A percentile compares a stretch with the other conserved stretches of the same genome.
Conservation (phyloP, 2,797 vertebrate species). For the Acanthopagrus latus region DNA sequence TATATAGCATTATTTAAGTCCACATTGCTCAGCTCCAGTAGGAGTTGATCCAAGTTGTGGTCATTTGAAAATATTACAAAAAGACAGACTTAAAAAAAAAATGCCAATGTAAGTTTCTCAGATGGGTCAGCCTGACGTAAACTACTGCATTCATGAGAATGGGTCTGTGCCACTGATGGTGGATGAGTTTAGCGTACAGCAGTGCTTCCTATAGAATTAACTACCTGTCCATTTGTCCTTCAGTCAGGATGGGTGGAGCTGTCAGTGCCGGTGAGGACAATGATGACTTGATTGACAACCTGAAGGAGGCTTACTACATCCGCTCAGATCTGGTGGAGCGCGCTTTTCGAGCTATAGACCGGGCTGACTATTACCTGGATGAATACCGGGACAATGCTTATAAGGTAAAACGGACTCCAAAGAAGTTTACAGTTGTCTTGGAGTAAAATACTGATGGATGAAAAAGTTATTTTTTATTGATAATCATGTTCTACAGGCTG, state of each 20-base stretch:
- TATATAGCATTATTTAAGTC: no score
- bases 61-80: no score
- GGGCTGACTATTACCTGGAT: constrained; percentile 96
- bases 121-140: no score
- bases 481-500: neutral
- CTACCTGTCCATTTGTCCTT: constrained; percentile 24
- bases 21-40: no score
- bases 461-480: neutral
- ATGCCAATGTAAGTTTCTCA: no score
- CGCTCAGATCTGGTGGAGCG: constrained; percentile 94
- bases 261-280: constrained; percentile 98
- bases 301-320: constrained; percentile 98
- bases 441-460: neutral
- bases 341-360: constrained; percentile 94
- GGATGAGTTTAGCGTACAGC: neutral
- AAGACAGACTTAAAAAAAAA: no score
- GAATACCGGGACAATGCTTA: constrained; percentile 96
- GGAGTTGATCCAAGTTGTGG: no score
- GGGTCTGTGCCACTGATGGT: no score
- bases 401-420: constrained; percentile 75
- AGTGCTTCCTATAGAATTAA: neutral
- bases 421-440: neutral
- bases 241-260: constrained; percentile 93
- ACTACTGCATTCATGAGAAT: no score
- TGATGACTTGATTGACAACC: constrained; percentile 95